Conservation (phyloP, 2,113 vertebrate species). For the Dicerorhinus sumatrensis region DNA sequence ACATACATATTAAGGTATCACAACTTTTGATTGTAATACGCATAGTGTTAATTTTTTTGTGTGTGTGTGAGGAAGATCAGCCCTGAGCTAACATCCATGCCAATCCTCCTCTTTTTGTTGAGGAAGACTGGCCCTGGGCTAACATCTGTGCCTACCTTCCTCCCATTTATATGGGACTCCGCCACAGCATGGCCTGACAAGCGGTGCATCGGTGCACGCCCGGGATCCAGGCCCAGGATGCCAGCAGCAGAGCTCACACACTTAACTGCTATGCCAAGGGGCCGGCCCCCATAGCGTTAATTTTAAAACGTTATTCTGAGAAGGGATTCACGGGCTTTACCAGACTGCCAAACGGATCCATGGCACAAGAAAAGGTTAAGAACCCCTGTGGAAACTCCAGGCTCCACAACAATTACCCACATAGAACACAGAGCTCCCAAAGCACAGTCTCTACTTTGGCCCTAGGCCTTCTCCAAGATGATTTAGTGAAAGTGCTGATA, state of each 20-base stretch:
- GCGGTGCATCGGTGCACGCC: too few species aligned
- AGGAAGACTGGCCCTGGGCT: too few species aligned
- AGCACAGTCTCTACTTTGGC: not conserved
- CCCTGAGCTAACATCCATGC: too few species aligned
- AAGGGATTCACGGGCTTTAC: not conserved
- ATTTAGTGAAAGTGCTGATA: not conserved
- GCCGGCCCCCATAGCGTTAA: not conserved
- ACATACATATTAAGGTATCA: not conserved
- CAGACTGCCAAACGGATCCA: not conserved
- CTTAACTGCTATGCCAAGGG: too few species aligned
- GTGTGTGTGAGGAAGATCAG: too few species aligned
- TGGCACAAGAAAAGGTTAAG: not conserved
- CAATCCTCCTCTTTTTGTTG: too few species aligned
- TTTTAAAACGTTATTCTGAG: slow-evolving; percentile 29
- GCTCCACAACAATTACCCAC: not conserved
- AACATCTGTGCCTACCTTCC: too few species aligned
- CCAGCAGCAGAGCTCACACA: too few species aligned
- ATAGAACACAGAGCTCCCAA: not conserved
- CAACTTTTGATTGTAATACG: not conserved
- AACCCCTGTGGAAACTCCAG: not conserved
- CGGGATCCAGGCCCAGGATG: too few species aligned
- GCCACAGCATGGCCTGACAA: too few species aligned
- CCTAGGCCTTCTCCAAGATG: not conserved
- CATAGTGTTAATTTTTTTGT: not conserved
- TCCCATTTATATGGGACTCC: too few species aligned